Evolutionary conservation across 2,888 invertebrate genomes (phyloP), one percentile per base, ranked within the genome.

Genomic region (Morpho deidamia): DNA sequence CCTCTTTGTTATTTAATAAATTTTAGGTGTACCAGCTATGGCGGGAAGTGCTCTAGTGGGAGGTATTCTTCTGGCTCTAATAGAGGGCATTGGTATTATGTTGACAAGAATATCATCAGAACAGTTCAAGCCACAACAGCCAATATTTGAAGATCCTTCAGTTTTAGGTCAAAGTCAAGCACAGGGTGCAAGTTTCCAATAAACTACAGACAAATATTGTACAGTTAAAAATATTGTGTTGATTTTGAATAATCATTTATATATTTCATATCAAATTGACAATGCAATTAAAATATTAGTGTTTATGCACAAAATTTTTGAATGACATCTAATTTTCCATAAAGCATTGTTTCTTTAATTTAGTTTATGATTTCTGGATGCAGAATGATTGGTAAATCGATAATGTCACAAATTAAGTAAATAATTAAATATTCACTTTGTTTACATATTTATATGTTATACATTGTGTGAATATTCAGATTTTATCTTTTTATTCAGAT

Each of bases 41-140:
- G 95, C 97, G 49, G 99, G 97, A 39, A 99, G 99, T 88, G 99
- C 99, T 10, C 90, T 99, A 43, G 96, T 99, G 46, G 98, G 99
- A 51, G 99, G 99, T 53, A 95, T 99, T 55, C 92, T 99, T 11
- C 90, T 99, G 58, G 99, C 98, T 4, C 91, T 99, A 62, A 99
- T 99, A 66, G 99, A 99, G 92, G 99, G 99, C 59, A 95, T 99
- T 60, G 97, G 98, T 62, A 98, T 99, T 67, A 90, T 98, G 77
- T 95, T 99, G 76, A 98, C 97, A 9, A 91, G 97, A 71, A 92
- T 97, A 72, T 94, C 96, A 34, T 97, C 98, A 0, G 97, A 98
- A 73, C 97, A 97, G 80, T 98, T 97, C 78, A 95, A 95, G 85
- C 97, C 97, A 41, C 94, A 94, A 50, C 86, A 92, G 45, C 93